Evolutionary conservation across 2,888 invertebrate genomes (phyloP), one percentile per base, ranked within the genome.

Genomic region (Netelia inedita): DNA sequence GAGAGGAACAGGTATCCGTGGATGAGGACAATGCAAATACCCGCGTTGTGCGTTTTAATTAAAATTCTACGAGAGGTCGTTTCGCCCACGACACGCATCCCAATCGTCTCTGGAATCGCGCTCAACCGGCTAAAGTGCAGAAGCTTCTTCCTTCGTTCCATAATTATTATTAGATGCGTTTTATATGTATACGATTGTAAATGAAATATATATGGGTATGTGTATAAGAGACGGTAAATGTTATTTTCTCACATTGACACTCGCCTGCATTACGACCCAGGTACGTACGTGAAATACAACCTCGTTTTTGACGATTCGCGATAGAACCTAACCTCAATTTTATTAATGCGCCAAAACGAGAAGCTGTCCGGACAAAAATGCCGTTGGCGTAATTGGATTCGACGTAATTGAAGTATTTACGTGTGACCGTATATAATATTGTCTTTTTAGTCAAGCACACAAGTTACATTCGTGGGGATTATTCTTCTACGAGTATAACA

Each of bases 1-100:
- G 21, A 59, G 43, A 23, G 35, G 63, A 23, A 43, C n/a, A 53
- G 65, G 35, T n/a, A 76, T 43, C 9, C 63, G 55, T 57, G 63
- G 68, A 78, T 65, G 76, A 84, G 76, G 55, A 73, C 78, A 81
- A 81, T 84, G 84, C 81, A 84, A 84, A 84, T 84, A 73, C 72
- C 76, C 73, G 78, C 78, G 78, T 84, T 74, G 81, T 84, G 84
- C 84, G 84, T 84, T 84, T 84, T 84, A 84, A 84, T 84, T 84
- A 81, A 84, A 84, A 84, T 84, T 84, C 81, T 78, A 81, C 73
- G 80, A 69, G 66, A 68, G 73, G 81, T 81, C 76, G 84, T 81
- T 81, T 84, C 68, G 75, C 14, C 28, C 23, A 23, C 75, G 69
- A 80, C 80, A 80, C 83, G 72, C 79, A 65, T 75, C 73, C 84